Conservation (phyloP, 2,113 vertebrate species). For the Dryoscopus gambensis region DNA sequence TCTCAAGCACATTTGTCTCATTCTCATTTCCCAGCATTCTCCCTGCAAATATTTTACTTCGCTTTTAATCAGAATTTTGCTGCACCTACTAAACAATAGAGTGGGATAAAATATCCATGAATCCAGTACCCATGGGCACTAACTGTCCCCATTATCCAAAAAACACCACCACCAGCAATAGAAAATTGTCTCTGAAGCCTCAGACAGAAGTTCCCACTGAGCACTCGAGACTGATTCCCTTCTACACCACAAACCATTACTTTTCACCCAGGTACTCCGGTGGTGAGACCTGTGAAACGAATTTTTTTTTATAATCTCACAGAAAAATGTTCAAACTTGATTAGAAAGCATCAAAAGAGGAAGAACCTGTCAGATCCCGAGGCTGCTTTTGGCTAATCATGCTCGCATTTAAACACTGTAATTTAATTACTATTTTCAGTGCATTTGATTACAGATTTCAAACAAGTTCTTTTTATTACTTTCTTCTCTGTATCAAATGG, state of each 20-base stretch:
- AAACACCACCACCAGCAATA: background rate
- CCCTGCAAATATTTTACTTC: background rate
- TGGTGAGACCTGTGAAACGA: background rate
- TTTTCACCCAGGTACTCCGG: background rate
- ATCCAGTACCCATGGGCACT: background rate
- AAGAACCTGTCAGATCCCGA: background rate
- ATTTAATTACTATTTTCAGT: slow-evolving; percentile 39
- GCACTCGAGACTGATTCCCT: background rate
- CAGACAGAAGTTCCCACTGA: background rate
- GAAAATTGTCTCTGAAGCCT: background rate
- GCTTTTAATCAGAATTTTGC: background rate
- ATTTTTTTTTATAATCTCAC: background rate
- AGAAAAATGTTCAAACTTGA: background rate
- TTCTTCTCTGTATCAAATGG: slow-evolving; percentile 11
- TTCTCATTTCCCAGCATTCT: background rate
- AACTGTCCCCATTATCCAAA: background rate
- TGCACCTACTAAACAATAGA: background rate
- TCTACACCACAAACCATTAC: background rate
- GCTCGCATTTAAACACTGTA: slow-evolving; percentile 9
- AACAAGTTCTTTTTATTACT: background rate
- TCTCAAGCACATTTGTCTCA: background rate
- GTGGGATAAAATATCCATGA: background rate
- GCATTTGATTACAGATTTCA: slow-evolving; percentile 17
- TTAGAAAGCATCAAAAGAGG: background rate
- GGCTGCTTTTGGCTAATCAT: background rate